phyloP scores from a whole-genome alignment of 2,888 invertebrate species.

The Xylophagus ater region DNA sequence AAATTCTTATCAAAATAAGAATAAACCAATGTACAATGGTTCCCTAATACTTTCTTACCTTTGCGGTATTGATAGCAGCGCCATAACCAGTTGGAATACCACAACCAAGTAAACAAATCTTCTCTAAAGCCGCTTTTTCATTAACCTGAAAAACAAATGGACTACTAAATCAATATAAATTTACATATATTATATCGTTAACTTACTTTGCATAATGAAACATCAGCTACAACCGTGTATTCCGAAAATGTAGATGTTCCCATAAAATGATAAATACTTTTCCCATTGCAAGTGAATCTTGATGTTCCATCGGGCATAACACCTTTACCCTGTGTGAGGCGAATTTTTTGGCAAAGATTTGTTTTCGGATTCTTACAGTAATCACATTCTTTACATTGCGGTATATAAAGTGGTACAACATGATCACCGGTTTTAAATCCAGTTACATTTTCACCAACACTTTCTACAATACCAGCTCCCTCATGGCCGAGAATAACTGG shows the following conservation, averaged over 20 bases:
- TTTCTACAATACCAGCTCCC: constrained; percentile 94
- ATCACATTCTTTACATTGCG: constrained; percentile 94
- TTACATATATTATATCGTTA: background rate
- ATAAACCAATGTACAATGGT: too few relatives aligned
- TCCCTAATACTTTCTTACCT: constrained; percentile 50
- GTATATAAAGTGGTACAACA: constrained; percentile 93
- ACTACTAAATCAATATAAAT: background rate
- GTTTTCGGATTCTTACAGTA: constrained; percentile 93
- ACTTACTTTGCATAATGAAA: constrained; percentile 84
- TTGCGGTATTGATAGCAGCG: constrained; percentile 84
- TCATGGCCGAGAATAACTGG: constrained; percentile 94
- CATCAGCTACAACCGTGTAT: constrained; percentile 88
- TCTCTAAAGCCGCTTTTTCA: constrained; percentile 70
- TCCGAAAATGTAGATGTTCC: constrained; percentile 93
- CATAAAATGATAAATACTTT: constrained; percentile 83
- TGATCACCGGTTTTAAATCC: constrained; percentile 83
- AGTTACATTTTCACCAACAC: constrained; percentile 85
- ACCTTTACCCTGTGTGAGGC: constrained; percentile 75
- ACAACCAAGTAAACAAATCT: constrained; percentile 83
- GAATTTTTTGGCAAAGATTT: constrained; percentile 91
- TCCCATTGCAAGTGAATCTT: constrained; percentile 56
- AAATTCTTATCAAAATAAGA: too few relatives aligned
- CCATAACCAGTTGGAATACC: constrained; percentile 94
- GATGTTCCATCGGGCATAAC: constrained; percentile 86
- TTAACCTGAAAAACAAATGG: constrained; percentile 45